Conservation (phyloP, 1,140 invertebrate species). For the Diprion similis region DNA sequence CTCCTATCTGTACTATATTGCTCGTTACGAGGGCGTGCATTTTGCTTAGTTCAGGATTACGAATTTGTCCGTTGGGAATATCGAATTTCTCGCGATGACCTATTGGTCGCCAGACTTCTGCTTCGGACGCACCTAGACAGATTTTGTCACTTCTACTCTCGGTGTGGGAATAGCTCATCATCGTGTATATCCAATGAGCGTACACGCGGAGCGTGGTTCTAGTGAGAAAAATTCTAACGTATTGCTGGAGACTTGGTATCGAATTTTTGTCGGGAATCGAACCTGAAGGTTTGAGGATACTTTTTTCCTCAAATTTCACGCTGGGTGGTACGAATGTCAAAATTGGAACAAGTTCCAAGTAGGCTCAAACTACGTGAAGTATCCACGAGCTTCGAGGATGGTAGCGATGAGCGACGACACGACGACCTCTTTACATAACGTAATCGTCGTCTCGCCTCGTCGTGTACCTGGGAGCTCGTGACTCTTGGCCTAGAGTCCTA, state of each 20-base stretch:
- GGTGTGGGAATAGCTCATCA: no score
- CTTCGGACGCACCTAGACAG: no score
- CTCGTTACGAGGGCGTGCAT: neutral
- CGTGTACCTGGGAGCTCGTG: no score
- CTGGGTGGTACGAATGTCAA: neutral
- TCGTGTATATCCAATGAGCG: no score
- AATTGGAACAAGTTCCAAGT: neutral
- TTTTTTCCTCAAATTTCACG: neutral
- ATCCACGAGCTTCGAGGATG: neutral
- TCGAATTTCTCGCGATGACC: neutral
- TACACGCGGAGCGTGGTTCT: neutral
- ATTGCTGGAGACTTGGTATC: no score
- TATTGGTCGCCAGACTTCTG: no score
- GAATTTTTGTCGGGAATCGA: no score
- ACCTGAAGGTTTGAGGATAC: no score
- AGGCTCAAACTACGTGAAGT: neutral
- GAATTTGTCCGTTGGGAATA: neutral
- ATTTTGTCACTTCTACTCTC: no score
- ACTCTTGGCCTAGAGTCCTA: neutral
- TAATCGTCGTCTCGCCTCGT: slow-evolving; percentile 5
- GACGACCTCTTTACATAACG: slow-evolving; percentile 3
- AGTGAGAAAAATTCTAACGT: neutral
- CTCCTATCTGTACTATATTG: no score
- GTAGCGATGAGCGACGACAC: neutral
- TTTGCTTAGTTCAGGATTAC: neutral